Conservation (phyloP, 2,888 invertebrate genomes). For the Eupithecia centaureata region DNA sequence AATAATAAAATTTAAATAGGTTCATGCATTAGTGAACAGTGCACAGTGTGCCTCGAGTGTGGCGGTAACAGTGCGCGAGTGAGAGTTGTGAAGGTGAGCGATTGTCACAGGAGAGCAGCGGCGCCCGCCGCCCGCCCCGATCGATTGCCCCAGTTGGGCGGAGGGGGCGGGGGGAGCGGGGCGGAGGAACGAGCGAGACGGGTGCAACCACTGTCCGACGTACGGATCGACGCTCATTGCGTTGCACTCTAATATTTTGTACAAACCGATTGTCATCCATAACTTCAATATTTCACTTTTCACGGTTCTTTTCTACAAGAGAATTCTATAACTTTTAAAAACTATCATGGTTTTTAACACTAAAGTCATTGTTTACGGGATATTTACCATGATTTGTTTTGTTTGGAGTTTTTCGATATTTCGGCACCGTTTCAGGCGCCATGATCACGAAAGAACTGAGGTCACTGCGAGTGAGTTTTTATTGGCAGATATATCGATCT, state of each 20-base stretch:
- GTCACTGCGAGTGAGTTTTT: too few species aligned
- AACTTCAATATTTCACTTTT: background rate
- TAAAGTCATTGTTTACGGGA: too few species aligned
- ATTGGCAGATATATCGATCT: too few species aligned
- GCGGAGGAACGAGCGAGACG: conserved; percentile 82
- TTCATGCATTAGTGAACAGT: background rate
- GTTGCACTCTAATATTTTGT: conserved; percentile 58
- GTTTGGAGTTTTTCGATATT: too few species aligned
- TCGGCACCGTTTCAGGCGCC: too few species aligned
- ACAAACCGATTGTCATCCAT: background rate
- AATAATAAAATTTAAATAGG: background rate
- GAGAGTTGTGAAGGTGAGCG: conserved; percentile 59
- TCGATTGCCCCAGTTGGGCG: conserved; percentile 86
- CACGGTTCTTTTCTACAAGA: background rate
- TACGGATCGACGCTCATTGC: conserved; percentile 56
- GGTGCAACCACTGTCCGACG: conserved; percentile 80
- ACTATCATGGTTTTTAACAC: too few species aligned
- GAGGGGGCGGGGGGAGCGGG: conserved; percentile 53
- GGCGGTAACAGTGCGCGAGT: conserved; percentile 19
- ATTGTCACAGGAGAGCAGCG: conserved; percentile 82
- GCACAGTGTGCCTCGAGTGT: too few species aligned
- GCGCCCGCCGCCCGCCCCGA: conserved; percentile 69
- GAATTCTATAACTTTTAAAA: too few species aligned
- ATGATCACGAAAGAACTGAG: too few species aligned
- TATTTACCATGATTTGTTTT: too few species aligned